Evolutionary conservation across 1,140 invertebrate species (phyloP).

Genomic region (Trichomalopsis sarcophagae): DNA sequence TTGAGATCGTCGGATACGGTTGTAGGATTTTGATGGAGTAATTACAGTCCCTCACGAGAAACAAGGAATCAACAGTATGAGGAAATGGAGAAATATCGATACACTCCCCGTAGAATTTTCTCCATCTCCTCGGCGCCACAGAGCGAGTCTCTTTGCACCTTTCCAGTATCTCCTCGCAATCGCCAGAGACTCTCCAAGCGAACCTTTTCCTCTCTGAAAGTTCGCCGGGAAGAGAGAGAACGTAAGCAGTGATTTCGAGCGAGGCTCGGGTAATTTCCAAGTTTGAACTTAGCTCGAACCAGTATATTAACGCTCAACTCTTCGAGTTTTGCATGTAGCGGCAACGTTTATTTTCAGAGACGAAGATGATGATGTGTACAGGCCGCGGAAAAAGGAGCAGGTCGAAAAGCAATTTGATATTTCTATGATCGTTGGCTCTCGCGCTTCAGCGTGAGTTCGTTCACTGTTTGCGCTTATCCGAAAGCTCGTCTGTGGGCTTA

Average conservation of each 20-base stretch:
- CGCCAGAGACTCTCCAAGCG: neutral
- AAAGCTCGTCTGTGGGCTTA: neutral
- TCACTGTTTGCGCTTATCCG: neutral
- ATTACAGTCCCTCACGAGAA: no score
- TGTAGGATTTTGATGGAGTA: no score
- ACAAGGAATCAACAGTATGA: no score
- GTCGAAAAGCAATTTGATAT: conserved; percentile 16
- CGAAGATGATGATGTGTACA: neutral
- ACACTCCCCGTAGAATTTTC: neutral
- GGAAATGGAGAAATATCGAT: no score
- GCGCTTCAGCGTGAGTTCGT: neutral
- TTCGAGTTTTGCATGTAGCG: neutral
- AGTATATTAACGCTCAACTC: conserved; percentile 16
- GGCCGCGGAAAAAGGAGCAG: neutral
- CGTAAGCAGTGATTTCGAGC: conserved; percentile 36
- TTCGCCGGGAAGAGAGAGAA: neutral
- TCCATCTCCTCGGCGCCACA: neutral
- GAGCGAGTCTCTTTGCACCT: neutral
- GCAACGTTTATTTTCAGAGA: neutral
- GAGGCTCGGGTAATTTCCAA: conserved; percentile 38
- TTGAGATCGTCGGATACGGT: no score
- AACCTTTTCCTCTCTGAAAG: conserved; percentile 28
- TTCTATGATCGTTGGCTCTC: neutral
- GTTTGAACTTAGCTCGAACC: conserved; percentile 31
- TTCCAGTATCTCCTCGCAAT: conserved; percentile 8